These are phyloP conservation scores for Diaphora mendica DNA, from an alignment of 2,888 invertebrate species.

Conservation along the genomic window DNA sequence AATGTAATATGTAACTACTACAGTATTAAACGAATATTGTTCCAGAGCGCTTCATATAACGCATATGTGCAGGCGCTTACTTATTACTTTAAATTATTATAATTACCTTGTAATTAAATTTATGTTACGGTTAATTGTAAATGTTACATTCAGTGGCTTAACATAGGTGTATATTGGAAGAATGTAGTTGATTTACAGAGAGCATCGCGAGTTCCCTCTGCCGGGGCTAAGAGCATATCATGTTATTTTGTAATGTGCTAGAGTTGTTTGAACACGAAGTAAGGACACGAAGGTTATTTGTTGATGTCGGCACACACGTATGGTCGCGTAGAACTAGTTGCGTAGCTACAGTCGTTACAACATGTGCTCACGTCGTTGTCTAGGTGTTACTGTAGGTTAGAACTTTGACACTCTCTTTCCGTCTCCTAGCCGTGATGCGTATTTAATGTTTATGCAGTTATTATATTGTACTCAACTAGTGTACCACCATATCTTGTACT, in stretches of 20 bases:
- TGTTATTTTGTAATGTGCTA: constrained; percentile 77
- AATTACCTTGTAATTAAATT: constrained; percentile 63
- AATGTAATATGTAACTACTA: constrained; percentile 44
- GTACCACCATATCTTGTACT: constrained; percentile 62
- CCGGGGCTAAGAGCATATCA: constrained; percentile 74
- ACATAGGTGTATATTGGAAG: constrained; percentile 73
- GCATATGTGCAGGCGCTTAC: constrained; percentile 49
- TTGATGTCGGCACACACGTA: constrained; percentile 75
- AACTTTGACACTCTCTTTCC: constrained; percentile 56
- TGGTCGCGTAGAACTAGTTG: constrained; percentile 76
- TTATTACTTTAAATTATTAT: constrained; percentile 44
- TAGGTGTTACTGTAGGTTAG: constrained; percentile 80
- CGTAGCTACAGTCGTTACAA: constrained; percentile 71
- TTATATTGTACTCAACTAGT: constrained; percentile 71
- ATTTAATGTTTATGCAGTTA: constrained; percentile 70
- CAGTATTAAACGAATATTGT: constrained; percentile 75
- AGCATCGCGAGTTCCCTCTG: constrained; percentile 35
- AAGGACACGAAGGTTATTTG: constrained; percentile 60
- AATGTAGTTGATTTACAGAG: constrained; percentile 63
- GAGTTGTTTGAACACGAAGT: constrained; percentile 57
- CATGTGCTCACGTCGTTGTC: constrained; percentile 72
- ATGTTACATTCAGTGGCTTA: constrained; percentile 76
- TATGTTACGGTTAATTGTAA: constrained; percentile 70
- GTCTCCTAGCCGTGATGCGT: constrained; percentile 66
- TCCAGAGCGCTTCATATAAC: constrained; percentile 57